A percentile compares a stretch with the other conserved stretches of the same genome.
Conservation (phyloP, 2,888 invertebrate species). For the Chloroclystis v-ata region DNA sequence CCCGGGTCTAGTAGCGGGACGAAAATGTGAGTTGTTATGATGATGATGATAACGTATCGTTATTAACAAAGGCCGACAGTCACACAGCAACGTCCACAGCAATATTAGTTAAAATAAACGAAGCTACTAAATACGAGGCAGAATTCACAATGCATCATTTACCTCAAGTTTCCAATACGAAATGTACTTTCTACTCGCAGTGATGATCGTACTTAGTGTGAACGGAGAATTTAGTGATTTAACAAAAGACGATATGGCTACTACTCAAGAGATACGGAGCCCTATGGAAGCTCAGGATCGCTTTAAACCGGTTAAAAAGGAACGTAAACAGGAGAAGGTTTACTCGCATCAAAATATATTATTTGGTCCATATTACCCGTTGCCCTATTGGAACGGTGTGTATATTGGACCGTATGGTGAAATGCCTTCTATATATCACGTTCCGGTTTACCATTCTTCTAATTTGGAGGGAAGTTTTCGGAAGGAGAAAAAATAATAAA, state of each 20-base stretch:
- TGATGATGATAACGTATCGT: too few relatives aligned
- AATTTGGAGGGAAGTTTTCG: conserved; percentile 32
- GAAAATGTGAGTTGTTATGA: too few relatives aligned
- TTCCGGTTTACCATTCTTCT: conserved; percentile 19
- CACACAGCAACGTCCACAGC: too few relatives aligned
- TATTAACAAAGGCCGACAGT: too few relatives aligned
- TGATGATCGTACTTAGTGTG: conserved; percentile 19
- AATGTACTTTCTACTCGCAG: conserved; percentile 24
- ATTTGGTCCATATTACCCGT: conserved; percentile 5
- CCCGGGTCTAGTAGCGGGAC: too few relatives aligned
- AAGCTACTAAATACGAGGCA: conserved; percentile 5
- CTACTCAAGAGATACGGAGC: conserved; percentile 30
- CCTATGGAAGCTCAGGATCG: conserved; percentile 38
- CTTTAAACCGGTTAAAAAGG: conserved; percentile 41
- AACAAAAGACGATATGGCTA: not conserved
- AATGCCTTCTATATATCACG: conserved; percentile 11
- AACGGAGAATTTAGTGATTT: conserved; percentile 4
- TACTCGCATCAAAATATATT: conserved; percentile 29
- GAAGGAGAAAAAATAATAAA: conserved; percentile 37
- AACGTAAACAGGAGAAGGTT: conserved; percentile 45
- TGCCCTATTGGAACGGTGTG: conserved; percentile 31
- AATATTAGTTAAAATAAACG: too few relatives aligned
- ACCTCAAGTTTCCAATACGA: not conserved
- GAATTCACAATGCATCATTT: not conserved
- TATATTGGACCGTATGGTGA: conserved; percentile 42